Base-by-base conservation (phyloP, 1,140 invertebrate genomes). In the Bradysia coprophila region DNA sequence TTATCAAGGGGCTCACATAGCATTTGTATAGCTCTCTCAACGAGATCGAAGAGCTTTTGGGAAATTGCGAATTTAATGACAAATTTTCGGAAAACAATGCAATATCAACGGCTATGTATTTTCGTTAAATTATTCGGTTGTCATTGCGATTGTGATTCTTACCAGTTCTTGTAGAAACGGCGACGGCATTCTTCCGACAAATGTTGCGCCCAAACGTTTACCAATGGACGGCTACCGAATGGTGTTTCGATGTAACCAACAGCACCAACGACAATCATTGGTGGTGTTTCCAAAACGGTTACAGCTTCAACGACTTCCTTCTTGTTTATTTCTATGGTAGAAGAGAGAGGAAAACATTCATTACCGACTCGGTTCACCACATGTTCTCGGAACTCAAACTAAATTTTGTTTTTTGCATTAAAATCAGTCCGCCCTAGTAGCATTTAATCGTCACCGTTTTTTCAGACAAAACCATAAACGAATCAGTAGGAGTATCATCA, bases 141-240 rank as follows among this genome's bases (percentile, higher is more conserved):
- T n/a, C n/a, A n/a, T n/a, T n/a, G n/a, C n/a, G n/a, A n/a, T n/a
- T n/a, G n/a, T n/a, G n/a, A n/a, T n/a, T n/a, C 65, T 71, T 77
- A 99, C 96, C 96, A 99, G 68, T 99, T 98, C 74, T 98, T 99
- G 73, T 99, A 99, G 72, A 98, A 98, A 51, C 96, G 76, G 59
- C 96, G 81, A 51, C 87, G 78, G 63, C 92, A 98, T 58, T 98
- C 96, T 67, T 99, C 96, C 32, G 87, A 88, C 52, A 99, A 72
- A 75, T 99, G 96, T 64, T 98, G 93, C 42, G 96, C 94, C 83
- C 90, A 99, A 21, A 99, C 81, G 40, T 94, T 95, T 46, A 92
- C 89, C 45, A 98, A 73, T 44, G 88, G 82, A 47, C 92, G 73
- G 39, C 97, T 70, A 54, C 96, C 96, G 67, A 87, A 86, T 22